Evolutionary conservation across 2,113 vertebrate genomes (phyloP).

Genomic region (Corvus cornix): DNA sequence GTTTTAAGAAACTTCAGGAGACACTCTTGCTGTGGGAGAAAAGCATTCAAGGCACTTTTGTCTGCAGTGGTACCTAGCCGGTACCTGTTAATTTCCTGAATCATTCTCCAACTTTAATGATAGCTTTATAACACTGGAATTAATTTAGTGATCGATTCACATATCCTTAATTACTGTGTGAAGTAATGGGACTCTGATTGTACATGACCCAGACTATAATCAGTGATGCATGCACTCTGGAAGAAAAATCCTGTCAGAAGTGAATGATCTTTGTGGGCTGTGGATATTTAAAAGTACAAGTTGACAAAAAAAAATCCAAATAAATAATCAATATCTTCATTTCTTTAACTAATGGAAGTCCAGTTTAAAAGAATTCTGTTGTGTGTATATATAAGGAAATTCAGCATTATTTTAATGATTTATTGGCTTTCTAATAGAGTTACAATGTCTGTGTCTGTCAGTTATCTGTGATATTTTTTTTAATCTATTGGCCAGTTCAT

Average conservation of each 20-base stretch:
- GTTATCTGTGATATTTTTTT: not conserved
- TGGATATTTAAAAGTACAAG: not conserved
- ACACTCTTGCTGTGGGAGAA: not conserved
- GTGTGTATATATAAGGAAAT: not conserved
- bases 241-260: not conserved
- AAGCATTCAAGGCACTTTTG: not conserved
- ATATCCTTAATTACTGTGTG: not conserved
- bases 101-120: not conserved
- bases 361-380: not conserved
- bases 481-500: not conserved
- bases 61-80: not conserved
- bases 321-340: not conserved
- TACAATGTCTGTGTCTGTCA: not conserved
- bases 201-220: not conserved
- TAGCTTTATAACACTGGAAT: not conserved
- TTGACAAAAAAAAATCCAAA: not conserved
- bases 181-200: conserved; percentile 2
- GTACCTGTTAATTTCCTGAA: not conserved
- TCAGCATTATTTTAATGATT: not conserved
- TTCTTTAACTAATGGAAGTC: not conserved
- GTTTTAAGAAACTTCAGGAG: not conserved
- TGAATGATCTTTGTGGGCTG: not conserved
- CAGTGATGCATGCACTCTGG: not conserved
- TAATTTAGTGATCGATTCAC: conserved; percentile 29
- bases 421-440: not conserved